phyloP scores from a whole-genome alignment of 2,888 invertebrate species.

The Drosophila aldrichi region DNA sequence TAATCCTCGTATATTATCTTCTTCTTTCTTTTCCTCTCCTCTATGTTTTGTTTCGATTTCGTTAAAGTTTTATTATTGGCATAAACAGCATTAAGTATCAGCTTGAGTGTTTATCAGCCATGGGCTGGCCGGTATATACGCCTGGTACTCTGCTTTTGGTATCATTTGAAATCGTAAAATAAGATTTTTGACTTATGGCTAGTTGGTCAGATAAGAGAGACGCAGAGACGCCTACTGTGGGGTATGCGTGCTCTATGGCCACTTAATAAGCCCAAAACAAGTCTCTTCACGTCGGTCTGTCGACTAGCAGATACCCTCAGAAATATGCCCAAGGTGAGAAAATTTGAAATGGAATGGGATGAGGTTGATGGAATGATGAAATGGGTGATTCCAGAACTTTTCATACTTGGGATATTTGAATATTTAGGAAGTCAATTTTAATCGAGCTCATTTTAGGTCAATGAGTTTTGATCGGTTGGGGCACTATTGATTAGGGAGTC shows the following conservation, averaged over 20 bases:
- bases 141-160: slow-evolving; percentile 65
- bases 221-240: slow-evolving; percentile 15
- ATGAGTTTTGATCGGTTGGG: too few species aligned
- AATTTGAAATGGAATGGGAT: neutral
- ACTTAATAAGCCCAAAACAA: slow-evolving; percentile 45
- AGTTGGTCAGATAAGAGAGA: slow-evolving; percentile 63
- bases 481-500: too few species aligned
- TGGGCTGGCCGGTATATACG: slow-evolving; percentile 21
- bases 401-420: too few species aligned
- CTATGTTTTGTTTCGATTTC: slow-evolving; percentile 14
- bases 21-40: slow-evolving; percentile 36
- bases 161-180: slow-evolving; percentile 80
- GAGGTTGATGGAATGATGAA: too few species aligned
- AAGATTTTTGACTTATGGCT: slow-evolving; percentile 78
- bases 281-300: neutral
- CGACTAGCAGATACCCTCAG: neutral
- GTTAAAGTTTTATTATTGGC: slow-evolving; percentile 70
- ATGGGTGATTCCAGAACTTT: too few species aligned
- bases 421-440: too few species aligned
- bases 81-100: slow-evolving; percentile 54
- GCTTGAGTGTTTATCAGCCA: slow-evolving; percentile 60
- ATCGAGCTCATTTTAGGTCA: too few species aligned
- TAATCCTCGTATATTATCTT: slow-evolving; percentile 74
- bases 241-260: slow-evolving; percentile 38
- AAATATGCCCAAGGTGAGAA: neutral